phyloP scores from a whole-genome alignment of 2,797 vertebrate genomes.

The Microctenopoma lineatum region DNA sequence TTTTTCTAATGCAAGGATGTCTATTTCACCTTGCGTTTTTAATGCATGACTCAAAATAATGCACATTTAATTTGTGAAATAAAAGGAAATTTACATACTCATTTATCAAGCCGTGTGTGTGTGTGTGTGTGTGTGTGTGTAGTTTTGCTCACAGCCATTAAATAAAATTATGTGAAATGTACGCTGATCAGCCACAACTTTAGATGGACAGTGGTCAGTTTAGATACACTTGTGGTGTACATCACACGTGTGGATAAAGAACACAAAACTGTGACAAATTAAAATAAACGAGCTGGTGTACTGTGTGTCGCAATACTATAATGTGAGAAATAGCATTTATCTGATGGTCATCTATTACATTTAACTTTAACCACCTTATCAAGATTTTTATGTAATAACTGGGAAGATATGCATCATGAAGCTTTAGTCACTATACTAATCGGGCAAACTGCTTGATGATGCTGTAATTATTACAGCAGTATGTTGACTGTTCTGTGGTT shows the following conservation, averaged over 20 bases:
- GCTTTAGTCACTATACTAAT: constrained; percentile 4
- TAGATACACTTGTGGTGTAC: too few relatives aligned
- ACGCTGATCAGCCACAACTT: background rate
- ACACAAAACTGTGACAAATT: background rate
- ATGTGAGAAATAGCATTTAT: background rate
- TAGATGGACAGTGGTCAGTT: too few relatives aligned
- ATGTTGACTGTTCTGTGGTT: background rate
- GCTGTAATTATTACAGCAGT: too few relatives aligned
- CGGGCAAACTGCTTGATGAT: background rate
- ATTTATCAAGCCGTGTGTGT: constrained; percentile 18
- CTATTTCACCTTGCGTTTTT: constrained; percentile 63
- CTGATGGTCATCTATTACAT: background rate
- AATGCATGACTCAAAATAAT: constrained; percentile 70
- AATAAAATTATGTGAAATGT: background rate
- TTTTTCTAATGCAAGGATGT: constrained; percentile 62
- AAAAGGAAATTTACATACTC: constrained; percentile 58
- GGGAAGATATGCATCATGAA: background rate
- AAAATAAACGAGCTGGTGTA: background rate
- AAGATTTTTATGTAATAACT: too few relatives aligned
- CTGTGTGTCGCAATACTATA: too few relatives aligned
- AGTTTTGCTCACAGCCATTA: background rate
- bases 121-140: background rate
- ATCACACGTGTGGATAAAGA: background rate
- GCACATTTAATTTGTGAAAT: constrained; percentile 70
- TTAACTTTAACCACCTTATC: background rate